These are phyloP conservation scores for Mus pahari DNA, from an alignment of 2,113 vertebrate species.

Conservation along the genomic window DNA sequence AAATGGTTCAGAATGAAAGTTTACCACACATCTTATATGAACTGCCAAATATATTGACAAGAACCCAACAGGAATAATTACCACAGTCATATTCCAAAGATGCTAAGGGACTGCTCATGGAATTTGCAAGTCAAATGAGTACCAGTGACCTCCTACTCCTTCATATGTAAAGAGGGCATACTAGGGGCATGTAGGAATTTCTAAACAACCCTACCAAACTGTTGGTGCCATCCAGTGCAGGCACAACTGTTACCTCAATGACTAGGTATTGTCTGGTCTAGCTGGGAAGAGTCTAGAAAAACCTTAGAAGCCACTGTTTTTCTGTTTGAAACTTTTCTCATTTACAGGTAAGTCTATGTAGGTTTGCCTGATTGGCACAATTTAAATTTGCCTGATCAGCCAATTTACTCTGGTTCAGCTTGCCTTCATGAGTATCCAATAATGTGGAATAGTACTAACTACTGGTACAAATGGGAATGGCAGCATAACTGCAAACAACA, in stretches of 20 bases:
- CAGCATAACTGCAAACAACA: not conserved
- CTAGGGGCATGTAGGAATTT: not conserved
- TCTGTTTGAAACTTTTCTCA: slow-evolving; percentile 10
- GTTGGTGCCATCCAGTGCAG: not conserved
- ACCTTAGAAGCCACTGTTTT: not conserved
- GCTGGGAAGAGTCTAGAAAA: not conserved
- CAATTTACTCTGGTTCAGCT: not conserved
- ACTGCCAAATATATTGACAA: not conserved
- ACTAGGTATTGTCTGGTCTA: not conserved
- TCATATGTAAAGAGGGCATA: not conserved
- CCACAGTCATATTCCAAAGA: not conserved
- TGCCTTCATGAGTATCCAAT: not conserved
- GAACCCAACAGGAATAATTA: slow-evolving; percentile 7
- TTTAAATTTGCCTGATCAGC: too few relatives aligned
- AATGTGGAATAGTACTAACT: not conserved
- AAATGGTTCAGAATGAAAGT: not conserved
- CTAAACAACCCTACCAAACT: not conserved
- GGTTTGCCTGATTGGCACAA: not conserved
- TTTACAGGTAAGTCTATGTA: not conserved
- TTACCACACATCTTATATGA: not conserved
- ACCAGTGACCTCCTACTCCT: not conserved
- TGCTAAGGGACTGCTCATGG: not conserved
- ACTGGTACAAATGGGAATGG: not conserved
- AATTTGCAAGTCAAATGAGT: slow-evolving; percentile 1
- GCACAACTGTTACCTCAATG: not conserved